Percentiles rank a stretch among this genome's conserved stretches.
Conservation (phyloP, 1,140 invertebrate species). For the Mya arenaria region DNA sequence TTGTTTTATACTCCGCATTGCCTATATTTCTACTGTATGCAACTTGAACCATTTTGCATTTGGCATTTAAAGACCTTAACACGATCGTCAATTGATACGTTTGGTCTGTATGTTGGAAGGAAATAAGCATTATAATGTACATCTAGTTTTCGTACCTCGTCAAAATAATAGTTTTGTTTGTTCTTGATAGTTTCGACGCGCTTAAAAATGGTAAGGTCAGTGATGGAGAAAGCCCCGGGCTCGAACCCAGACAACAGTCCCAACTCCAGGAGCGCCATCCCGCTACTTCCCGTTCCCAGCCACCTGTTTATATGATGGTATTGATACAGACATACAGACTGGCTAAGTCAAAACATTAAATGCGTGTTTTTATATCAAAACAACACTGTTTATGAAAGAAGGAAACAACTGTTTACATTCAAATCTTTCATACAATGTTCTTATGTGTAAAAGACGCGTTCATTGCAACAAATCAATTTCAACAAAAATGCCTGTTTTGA, state of each 20-base stretch:
- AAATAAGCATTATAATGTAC: background rate
- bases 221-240: conserved; percentile 7
- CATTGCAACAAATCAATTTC: background rate
- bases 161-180: conserved; percentile 30
- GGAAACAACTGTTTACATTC: background rate
- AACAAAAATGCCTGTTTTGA: background rate
- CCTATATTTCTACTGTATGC: background rate
- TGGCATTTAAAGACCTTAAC: background rate
- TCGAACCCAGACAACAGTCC: conserved; percentile 41
- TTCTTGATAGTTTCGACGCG: conserved; percentile 15
- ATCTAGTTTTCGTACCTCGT: conserved; percentile 16
- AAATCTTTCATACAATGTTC: background rate
- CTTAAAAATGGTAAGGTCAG: background rate
- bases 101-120: background rate
- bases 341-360: background rate
- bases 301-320: conserved; percentile 25
- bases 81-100: background rate
- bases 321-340: background rate
- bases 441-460: background rate
- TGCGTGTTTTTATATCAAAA: background rate
- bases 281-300: conserved; percentile 27
- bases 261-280: conserved; percentile 49
- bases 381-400: background rate
- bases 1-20: background rate
- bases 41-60: background rate